Evolutionary conservation across 2,113 vertebrate genomes (phyloP).

Genomic region (Crotalus helleri): DNA sequence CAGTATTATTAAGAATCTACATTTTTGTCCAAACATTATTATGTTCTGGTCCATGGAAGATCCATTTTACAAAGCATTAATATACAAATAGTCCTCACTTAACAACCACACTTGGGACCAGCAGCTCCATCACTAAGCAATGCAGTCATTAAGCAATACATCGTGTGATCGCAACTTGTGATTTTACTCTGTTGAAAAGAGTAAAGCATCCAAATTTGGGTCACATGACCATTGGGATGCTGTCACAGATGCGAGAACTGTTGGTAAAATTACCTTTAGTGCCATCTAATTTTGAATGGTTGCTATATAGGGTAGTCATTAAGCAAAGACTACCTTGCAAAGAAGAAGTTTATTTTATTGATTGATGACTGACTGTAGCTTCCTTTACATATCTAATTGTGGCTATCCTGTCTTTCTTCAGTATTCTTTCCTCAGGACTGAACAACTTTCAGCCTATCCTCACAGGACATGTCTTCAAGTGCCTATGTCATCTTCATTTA

Average conservation of each 20-base stretch:
- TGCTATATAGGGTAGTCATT: background rate
- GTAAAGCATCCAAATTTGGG: background rate
- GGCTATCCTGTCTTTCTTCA: background rate
- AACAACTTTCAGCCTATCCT: background rate
- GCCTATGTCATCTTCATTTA: background rate
- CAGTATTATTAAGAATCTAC: background rate
- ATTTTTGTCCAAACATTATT: background rate
- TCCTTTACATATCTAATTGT: background rate
- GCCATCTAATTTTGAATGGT: background rate
- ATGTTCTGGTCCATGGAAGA: background rate
- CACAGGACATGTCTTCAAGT: background rate
- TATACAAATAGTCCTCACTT: background rate
- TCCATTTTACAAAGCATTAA: background rate
- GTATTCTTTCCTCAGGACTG: background rate
- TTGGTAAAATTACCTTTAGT: background rate
- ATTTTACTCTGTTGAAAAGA: background rate
- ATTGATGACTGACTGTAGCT: background rate
- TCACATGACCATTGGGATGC: background rate
- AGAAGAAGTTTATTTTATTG: background rate
- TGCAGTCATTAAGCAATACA: background rate
- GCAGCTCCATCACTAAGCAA: background rate
- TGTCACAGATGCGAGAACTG: background rate
- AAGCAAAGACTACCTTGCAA: background rate
- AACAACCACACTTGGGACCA: background rate
- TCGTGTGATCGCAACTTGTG: background rate